These are phyloP conservation scores for Tetheella fluctuosa DNA, from an alignment of 2,888 invertebrate species.

Conservation along the genomic window DNA sequence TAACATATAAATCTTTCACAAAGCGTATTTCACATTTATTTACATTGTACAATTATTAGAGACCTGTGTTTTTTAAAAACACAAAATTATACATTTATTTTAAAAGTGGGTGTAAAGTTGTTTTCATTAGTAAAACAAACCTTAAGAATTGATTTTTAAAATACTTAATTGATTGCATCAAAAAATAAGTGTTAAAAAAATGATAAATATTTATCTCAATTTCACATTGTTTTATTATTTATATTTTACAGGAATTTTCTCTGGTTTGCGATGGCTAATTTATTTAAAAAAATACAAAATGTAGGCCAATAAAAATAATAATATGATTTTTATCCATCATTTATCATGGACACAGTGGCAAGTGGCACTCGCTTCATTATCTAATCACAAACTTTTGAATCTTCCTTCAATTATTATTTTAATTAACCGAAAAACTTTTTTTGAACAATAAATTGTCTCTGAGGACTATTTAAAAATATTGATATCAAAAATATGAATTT, in stretches of 20 bases:
- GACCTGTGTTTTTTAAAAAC: neutral
- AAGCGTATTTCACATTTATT: conserved; percentile 8
- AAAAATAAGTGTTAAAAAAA: neutral
- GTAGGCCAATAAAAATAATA: neutral
- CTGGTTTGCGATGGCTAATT: neutral
- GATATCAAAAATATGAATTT: neutral
- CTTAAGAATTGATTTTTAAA: neutral
- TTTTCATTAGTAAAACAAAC: neutral
- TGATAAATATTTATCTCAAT: neutral
- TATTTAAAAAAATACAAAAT: neutral
- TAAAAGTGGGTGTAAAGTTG: too few relatives aligned
- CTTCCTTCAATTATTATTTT: too few relatives aligned
- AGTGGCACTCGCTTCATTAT: too few relatives aligned
- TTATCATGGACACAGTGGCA: neutral
- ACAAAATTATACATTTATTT: neutral
- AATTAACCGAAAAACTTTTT: neutral
- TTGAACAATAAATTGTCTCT: too few relatives aligned
- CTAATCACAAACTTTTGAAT: too few relatives aligned
- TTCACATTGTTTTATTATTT: neutral
- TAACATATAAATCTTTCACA: conserved; percentile 8
- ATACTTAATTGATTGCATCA: neutral
- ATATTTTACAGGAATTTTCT: neutral
- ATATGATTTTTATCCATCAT: neutral
- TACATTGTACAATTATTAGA: neutral
- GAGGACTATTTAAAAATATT: neutral